Conservation (phyloP, 2,113 vertebrate species). For the Isurus oxyrinchus region DNA sequence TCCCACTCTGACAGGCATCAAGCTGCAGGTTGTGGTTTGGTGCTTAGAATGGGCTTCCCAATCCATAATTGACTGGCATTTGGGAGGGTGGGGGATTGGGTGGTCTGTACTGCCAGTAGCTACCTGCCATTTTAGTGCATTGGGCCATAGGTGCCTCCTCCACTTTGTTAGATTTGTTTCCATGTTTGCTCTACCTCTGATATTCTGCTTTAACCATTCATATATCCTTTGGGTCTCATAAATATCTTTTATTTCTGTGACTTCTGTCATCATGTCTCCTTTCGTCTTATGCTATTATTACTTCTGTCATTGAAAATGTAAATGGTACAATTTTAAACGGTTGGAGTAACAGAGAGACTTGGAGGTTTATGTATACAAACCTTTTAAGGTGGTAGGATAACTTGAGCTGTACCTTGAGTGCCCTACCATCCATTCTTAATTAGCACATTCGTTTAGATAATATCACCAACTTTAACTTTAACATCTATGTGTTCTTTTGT, state of each 20-base stretch:
- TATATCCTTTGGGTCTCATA: neutral
- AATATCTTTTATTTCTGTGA: neutral
- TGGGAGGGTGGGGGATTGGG: no score
- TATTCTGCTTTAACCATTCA: neutral
- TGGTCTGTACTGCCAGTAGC: neutral
- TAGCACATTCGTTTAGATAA: no score
- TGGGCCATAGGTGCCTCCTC: neutral
- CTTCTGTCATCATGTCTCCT: neutral
- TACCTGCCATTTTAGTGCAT: neutral
- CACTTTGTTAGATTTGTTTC: neutral
- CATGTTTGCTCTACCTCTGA: neutral
- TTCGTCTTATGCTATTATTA: neutral
- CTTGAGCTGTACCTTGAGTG: no score
- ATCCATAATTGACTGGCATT: no score
- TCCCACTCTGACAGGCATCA: no score
- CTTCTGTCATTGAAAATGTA: neutral
- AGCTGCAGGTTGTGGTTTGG: no score
- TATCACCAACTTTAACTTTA: no score
- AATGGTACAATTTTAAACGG: neutral
- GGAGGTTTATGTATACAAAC: neutral
- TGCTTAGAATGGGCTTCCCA: no score
- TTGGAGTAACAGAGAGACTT: neutral
- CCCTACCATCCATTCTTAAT: no score
- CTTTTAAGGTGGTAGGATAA: neutral
- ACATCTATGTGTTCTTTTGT: no score